phyloP scores from a whole-genome alignment of 2,888 invertebrate species.

The Hyposoter dolosus region DNA sequence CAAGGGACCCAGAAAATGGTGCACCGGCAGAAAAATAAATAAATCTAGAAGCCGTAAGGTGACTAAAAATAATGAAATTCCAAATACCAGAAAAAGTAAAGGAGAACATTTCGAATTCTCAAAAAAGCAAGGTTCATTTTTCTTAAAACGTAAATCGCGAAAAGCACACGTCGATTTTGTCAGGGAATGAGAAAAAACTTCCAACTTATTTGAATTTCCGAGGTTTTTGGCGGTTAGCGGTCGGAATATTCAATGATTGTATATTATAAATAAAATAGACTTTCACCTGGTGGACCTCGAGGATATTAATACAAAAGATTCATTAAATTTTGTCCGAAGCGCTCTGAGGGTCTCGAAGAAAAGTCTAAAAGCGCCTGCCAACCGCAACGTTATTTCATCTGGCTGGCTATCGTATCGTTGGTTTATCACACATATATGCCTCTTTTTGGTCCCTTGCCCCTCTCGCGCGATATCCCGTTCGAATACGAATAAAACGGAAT shows the following conservation, averaged over 20 bases:
- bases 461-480: conserved; percentile 26
- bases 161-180: background rate
- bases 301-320: conserved; percentile 55
- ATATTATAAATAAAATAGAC: conserved; percentile 13
- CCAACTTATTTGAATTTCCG: background rate
- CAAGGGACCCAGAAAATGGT: background rate
- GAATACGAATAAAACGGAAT: conserved; percentile 44
- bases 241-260: background rate
- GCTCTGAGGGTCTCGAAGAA: conserved; percentile 17
- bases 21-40: background rate
- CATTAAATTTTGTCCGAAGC: conserved; percentile 49
- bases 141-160: background rate
- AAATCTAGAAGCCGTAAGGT: background rate
- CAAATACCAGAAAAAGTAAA: background rate
- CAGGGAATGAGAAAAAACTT: background rate
- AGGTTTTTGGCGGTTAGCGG: background rate
- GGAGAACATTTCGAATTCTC: background rate
- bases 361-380: conserved; percentile 58
- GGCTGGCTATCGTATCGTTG: conserved; percentile 25
- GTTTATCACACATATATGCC: conserved; percentile 23
- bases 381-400: conserved; percentile 47
- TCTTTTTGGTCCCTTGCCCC: conserved; percentile 21
- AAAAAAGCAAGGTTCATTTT: background rate
- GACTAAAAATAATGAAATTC: background rate
- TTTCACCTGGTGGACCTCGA: conserved; percentile 37